Evolutionary conservation across 2,797 vertebrate genomes (phyloP), one percentile per base, ranked within the genome.

Genomic region (Microchirus variegatus): DNA sequence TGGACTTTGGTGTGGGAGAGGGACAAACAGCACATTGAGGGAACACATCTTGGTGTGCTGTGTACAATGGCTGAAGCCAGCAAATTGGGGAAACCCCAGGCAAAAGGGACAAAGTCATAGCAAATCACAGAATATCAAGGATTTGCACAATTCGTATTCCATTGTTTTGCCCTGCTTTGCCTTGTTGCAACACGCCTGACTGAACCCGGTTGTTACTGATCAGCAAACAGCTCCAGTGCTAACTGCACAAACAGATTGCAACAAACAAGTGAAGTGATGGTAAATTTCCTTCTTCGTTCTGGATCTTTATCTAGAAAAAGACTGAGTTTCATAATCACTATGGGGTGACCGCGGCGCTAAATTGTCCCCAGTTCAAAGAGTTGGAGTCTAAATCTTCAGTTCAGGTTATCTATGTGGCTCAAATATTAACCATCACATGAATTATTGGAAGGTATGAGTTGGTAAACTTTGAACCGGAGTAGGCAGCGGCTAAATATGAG

Each of bases 351-450:
- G 6, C n/a, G 12, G 35, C 2, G 8, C 3, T 70, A 63, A 67
- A 75, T 19, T 43, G 35, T 17, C 52, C 45, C 35, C 9, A 35
- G 54, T 70, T 79, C 71, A 80, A 70, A 76, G 73, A 70, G 75
- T 18, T 6, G 1, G 16, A 26, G 48, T 77, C 70, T 81, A 63
- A 78, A 57, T 80, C 69, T 74, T 45, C 31, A 59, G 45, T 55
- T 57, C 59, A 18, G 47, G 70, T 86, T 86, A 88, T 82, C 83
- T 70, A 41, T 50, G 12, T 17, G 2, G 84, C 35, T 91, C 85
- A 91, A 89, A 91, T 87, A 91, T 91, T 89, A 91, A 91, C 88
- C 67, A 49, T 74, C 51, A 13, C 77, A 81, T 88, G 80, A 88
- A 90, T 87, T 87, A 86, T 83, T 90, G 73, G 71, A 71, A 45